phyloP scores from a whole-genome alignment of 2,113 vertebrate genomes.

The Rhodinocichla rosea region DNA sequence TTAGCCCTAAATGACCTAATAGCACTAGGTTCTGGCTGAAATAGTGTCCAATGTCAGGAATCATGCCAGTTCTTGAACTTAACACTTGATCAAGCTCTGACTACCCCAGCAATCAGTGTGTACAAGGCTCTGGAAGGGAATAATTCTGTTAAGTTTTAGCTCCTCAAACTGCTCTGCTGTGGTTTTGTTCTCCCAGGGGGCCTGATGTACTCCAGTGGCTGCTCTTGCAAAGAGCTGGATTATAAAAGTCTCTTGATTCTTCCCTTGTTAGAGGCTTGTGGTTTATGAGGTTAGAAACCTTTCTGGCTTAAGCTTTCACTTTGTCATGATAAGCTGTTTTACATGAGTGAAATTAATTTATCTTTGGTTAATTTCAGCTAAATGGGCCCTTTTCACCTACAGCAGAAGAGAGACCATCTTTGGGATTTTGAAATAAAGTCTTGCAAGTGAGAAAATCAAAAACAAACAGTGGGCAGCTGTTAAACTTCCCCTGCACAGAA shows the following conservation, averaged over 20 bases:
- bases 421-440: not conserved
- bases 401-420: not conserved
- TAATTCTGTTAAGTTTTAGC: not conserved
- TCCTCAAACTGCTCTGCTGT: not conserved
- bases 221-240: not conserved
- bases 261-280: not conserved
- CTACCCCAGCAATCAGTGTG: not conserved
- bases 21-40: not conserved
- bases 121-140: not conserved
- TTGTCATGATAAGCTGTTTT: not conserved
- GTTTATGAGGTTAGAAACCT: slow-evolving; percentile 12
- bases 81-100: not conserved
- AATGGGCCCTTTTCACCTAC: not conserved
- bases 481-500: not conserved
- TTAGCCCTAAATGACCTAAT: not conserved
- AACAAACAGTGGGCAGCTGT: not conserved
- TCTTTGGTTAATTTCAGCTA: not conserved
- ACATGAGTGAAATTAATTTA: not conserved
- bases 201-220: not conserved
- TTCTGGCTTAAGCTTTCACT: not conserved
- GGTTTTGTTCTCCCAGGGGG: not conserved
- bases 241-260: not conserved
- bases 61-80: not conserved
- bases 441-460: not conserved
- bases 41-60: not conserved